Base-by-base conservation (phyloP, 2,113 vertebrate species). In the Stigmatopora nigra region DNA sequence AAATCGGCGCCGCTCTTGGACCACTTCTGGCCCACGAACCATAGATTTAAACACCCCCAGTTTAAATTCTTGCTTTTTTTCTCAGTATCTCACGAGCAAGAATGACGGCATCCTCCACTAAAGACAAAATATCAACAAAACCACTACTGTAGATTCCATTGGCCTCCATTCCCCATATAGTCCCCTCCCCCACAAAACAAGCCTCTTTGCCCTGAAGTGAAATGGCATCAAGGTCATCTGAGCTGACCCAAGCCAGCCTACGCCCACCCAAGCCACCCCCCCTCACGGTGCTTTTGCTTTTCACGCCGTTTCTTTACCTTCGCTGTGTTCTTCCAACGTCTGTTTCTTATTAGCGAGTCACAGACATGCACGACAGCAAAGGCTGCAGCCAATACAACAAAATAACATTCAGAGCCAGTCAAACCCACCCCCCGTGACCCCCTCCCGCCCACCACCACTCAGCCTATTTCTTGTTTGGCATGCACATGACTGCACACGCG, bases 211-310 rank as follows among this genome's bases (percentile, higher is more conserved):
- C 83, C 80, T 66, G 74, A 64, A 69, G 72, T 70, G 73, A 76
- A 78, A 84, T 75, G 73, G 67, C 76, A 89, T 86, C 86, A 90
- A 87, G 88, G 84, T 86, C 83, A 83, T 84, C 76, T 69, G 76
- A 79, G 81, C 72, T 81, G 48, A 67, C 60, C 69, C 61, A 49
- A 67, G 57, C 69, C 61, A 49, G 51, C 67, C 66, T 3, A 3
- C 25, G 25, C 61, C 66, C 25, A 53, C 62, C 57, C 25, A 31
- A 31, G 25, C 25, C 25, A 31, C 25, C 38, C 66, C 38, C 66
- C 13, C 59, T 35, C 59, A 45, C 11, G 15, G 12, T 20, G 59
- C 22, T 65, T 48, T 69, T 44, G 41, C 22, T 65, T 48, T 69
- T 65, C 31, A 12, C 67, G 36, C 57, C 74, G n/a, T 75, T 44